These are phyloP conservation scores for Thunnus albacares DNA, from an alignment of 2,797 vertebrate genomes.

Conservation along the genomic window DNA sequence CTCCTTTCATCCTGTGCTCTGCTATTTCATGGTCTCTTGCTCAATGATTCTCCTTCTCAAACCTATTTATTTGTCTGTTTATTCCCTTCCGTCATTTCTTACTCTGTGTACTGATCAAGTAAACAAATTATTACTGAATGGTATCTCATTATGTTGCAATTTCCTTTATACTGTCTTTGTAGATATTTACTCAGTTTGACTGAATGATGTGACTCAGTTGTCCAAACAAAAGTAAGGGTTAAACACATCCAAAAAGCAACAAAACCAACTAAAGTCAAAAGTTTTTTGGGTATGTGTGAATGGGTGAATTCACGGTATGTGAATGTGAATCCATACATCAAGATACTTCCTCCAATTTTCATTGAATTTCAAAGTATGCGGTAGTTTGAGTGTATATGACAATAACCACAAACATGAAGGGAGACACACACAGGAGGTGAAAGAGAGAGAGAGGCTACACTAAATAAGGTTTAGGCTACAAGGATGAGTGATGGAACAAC, in stretches of 20 bases:
- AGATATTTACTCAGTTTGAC: too few relatives aligned
- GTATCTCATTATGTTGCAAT: neutral
- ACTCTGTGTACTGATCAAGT: constrained; percentile 8
- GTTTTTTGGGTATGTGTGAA: neutral
- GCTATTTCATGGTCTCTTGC: constrained; percentile 59
- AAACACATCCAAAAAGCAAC: neutral
- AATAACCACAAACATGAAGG: neutral
- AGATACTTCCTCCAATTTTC: neutral
- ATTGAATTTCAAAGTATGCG: neutral
- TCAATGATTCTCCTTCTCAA: constrained; percentile 36
- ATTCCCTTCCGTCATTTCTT: constrained; percentile 3
- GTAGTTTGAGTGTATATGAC: neutral
- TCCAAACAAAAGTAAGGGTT: neutral
- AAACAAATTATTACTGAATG: neutral
- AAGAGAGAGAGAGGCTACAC: constrained; percentile 9
- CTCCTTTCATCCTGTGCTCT: constrained; percentile 31
- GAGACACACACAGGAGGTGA: constrained; percentile 16
- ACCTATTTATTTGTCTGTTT: constrained; percentile 33
- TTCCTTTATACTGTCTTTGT: neutral
- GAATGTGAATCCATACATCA: too few relatives aligned
- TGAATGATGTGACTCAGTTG: too few relatives aligned
- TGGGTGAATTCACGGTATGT: neutral
- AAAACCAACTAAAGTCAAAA: neutral
- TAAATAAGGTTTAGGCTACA: constrained; percentile 8
- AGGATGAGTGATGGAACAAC: constrained; percentile 39